Conservation (phyloP, 2,888 invertebrate species). For the Tryphoninae sp. region DNA sequence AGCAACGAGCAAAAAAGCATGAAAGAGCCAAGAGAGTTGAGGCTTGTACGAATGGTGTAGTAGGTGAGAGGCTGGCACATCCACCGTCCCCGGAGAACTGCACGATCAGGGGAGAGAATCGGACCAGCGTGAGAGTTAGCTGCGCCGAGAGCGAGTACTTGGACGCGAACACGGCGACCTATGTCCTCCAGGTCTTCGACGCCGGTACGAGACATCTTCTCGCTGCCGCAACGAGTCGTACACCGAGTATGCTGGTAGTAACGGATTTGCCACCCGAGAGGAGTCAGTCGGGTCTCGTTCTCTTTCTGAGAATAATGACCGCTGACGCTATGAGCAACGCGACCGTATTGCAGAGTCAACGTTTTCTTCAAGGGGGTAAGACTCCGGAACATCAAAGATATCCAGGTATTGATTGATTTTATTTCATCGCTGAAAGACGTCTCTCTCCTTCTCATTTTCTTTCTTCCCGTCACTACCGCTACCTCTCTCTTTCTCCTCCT, state of each 20-base stretch:
- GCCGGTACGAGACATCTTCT: conserved; percentile 82
- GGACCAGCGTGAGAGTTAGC: conserved; percentile 81
- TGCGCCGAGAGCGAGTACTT: conserved; percentile 81
- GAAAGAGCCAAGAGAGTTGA: conserved; percentile 64
- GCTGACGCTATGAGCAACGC: conserved; percentile 83
- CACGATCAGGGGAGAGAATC: conserved; percentile 81
- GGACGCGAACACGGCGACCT: conserved; percentile 79
- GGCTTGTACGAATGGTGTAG: conserved; percentile 65
- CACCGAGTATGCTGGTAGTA: conserved; percentile 81
- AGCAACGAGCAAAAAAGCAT: conserved; percentile 11
- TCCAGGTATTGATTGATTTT: conserved; percentile 75
- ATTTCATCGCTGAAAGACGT: conserved; percentile 42
- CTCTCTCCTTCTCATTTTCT: conserved; percentile 37
- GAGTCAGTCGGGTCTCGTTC: conserved; percentile 79
- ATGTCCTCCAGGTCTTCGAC: conserved; percentile 83
- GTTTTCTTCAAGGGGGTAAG: conserved; percentile 77
- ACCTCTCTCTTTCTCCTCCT: conserved; percentile 6
- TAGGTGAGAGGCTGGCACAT: conserved; percentile 77
- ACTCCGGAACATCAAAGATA: conserved; percentile 77
- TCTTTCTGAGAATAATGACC: conserved; percentile 83
- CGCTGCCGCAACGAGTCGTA: conserved; percentile 82
- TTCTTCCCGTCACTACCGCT: background rate
- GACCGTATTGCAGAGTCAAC: conserved; percentile 81
- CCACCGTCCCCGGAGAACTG: conserved; percentile 83
- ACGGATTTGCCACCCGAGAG: conserved; percentile 81